Base-by-base conservation (phyloP, 2,113 vertebrate species). In the Lamprologus callipterus region DNA sequence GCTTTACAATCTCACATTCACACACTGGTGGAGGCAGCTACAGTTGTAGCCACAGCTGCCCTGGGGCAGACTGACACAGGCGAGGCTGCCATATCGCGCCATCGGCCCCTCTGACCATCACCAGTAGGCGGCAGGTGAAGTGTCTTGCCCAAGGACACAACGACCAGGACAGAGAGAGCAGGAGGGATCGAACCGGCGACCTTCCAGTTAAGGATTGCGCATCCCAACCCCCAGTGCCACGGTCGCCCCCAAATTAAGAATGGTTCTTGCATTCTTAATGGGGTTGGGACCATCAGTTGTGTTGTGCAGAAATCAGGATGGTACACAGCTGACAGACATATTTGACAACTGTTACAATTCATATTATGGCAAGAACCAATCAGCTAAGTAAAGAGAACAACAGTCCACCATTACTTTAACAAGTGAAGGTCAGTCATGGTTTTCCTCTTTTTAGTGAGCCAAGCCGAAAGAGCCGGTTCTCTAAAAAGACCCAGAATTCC, bases 121-220 rank as follows among this genome's bases (percentile, higher is more conserved):
- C 42, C 42, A 47, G 42, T 45, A 45, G 6, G 42, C 2, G 13
- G 42, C 1, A 45, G 3, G 42, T 16, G 13, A 45, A 45, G 13
- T 4, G 42, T 45, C 3, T 45, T 45, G 42, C 1, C 13, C 42
- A 45, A 45, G 42, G 13, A 47, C 45, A 47, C 45, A 47, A 8
- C 45, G 0, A 47, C 45, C 14, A 47, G 45, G 1, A 17, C 45
- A 47, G 14, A 47, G 45, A 47, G 45, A 2, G 12, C 5, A 42
- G 12, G 40, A 42, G 14, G 45, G 51, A n/a, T 53, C 5, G 1
- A 6, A 53, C 5, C 9, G 9, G 19, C 1, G 9, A 53, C 51
- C 51, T 53, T 53, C 51, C 0, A 0, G 19, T 53, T 53, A 53
- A 0, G 0, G 5, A 10, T n/a, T 53, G 51, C 51, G 0, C 1